Conservation (phyloP, 2,797 vertebrate genomes). For the Xerus rutilus region DNA sequence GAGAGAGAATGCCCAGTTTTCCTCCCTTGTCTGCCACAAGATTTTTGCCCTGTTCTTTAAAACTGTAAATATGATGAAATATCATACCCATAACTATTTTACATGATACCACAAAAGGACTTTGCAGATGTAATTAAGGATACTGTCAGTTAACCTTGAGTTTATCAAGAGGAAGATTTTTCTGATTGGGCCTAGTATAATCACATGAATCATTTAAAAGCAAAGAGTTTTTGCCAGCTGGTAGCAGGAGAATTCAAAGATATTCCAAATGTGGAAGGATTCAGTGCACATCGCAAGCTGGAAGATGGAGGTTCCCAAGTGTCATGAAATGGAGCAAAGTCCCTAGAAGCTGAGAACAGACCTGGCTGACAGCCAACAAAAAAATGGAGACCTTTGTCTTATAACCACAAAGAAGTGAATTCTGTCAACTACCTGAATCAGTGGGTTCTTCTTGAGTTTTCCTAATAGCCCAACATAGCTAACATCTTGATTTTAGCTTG, state of each 20-base stretch:
- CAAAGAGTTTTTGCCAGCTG: neutral
- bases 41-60: neutral
- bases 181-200: neutral
- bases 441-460: neutral
- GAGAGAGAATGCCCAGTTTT: neutral
- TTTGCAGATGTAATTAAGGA: constrained; percentile 8
- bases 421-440: neutral
- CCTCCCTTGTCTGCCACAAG: neutral
- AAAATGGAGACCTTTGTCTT: neutral
- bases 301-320: neutral
- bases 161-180: constrained; percentile 37
- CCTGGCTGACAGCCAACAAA: neutral
- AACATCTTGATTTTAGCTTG: neutral
- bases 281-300: neutral
- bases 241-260: neutral
- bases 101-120: neutral
- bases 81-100: neutral
- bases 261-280: neutral
- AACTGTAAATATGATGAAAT: neutral
- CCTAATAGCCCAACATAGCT: neutral
- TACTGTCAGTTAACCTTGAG: neutral
- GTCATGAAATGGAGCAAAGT: neutral
- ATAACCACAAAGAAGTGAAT: neutral
- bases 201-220: constrained; percentile 12
- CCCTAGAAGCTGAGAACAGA: constrained; percentile 37